phyloP scores from a whole-genome alignment of 2,113 vertebrate species.

The Protomyctophum bolini region DNA sequence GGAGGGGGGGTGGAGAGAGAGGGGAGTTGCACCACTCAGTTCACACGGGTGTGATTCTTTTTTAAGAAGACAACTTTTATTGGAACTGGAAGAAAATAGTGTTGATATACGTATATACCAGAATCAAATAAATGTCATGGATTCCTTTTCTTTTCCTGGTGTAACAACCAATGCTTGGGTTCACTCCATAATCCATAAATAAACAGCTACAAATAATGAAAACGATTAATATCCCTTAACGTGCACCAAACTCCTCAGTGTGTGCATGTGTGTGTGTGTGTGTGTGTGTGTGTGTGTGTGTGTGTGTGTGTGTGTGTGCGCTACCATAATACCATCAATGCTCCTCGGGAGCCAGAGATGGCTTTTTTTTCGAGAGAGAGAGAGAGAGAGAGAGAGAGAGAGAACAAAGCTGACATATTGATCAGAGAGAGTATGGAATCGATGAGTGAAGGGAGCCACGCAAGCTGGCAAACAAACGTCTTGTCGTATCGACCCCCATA shows the following conservation, averaged over 20 bases:
- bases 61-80: no score
- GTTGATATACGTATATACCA: conserved; percentile 26
- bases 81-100: no score
- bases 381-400: conserved; percentile 56
- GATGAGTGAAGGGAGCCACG: conserved; percentile 32
- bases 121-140: conserved; percentile 41
- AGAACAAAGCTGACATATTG: conserved; percentile 63
- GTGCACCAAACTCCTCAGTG: conserved; percentile 1
- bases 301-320: no score
- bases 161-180: conserved; percentile 42
- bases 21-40: no score
- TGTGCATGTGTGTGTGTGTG: no score
- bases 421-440: conserved; percentile 43
- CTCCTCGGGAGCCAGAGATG: conserved; percentile 39
- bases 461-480: conserved; percentile 55
- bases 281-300: no score
- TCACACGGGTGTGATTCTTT: no score
- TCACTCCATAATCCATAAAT: conserved; percentile 59
- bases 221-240: conserved; percentile 60
- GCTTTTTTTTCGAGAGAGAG: conserved; percentile 41
- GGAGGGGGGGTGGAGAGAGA: no score
- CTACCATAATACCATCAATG: conserved; percentile 39
- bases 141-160: conserved; percentile 37
- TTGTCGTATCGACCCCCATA: conserved; percentile 54
- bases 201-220: conserved; percentile 67